These are phyloP conservation scores for Habroteleia sp. DNA, from an alignment of 2,888 invertebrate species.

Conservation along the genomic window DNA sequence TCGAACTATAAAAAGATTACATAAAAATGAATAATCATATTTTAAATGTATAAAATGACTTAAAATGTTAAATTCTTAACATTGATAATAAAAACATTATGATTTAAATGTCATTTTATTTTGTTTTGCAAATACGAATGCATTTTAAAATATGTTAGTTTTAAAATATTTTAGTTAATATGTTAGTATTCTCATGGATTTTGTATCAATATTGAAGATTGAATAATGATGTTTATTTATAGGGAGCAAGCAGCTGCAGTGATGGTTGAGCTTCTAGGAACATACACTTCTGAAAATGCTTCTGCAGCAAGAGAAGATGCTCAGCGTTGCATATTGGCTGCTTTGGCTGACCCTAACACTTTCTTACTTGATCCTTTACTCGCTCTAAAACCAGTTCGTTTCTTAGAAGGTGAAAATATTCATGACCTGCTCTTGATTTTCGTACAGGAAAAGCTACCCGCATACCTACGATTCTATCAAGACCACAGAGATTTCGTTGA, in stretches of 20 bases:
- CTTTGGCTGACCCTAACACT: constrained; percentile 96
- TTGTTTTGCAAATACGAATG: too few species aligned
- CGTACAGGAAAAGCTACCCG: constrained; percentile 95
- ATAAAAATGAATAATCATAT: too few species aligned
- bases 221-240: constrained; percentile 67
- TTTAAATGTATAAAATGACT: too few species aligned
- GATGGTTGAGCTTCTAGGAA: constrained; percentile 97
- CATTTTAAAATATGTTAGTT: too few species aligned
- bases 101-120: too few species aligned
- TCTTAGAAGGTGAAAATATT: constrained; percentile 96
- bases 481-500: constrained; percentile 95
- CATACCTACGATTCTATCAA: constrained; percentile 95
- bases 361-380: constrained; percentile 97
- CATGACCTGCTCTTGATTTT: constrained; percentile 97
- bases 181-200: too few species aligned
- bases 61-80: too few species aligned
- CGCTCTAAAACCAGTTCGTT: constrained; percentile 95
- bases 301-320: constrained; percentile 98
- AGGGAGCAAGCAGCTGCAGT: constrained; percentile 96
- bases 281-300: constrained; percentile 98
- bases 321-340: constrained; percentile 96
- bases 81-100: too few species aligned
- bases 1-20: too few species aligned
- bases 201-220: too few species aligned
- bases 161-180: too few species aligned